Percentiles rank a stretch among this genome's conserved stretches.
Conservation (phyloP, 2,113 vertebrate genomes). For the Delphinus delphis region DNA sequence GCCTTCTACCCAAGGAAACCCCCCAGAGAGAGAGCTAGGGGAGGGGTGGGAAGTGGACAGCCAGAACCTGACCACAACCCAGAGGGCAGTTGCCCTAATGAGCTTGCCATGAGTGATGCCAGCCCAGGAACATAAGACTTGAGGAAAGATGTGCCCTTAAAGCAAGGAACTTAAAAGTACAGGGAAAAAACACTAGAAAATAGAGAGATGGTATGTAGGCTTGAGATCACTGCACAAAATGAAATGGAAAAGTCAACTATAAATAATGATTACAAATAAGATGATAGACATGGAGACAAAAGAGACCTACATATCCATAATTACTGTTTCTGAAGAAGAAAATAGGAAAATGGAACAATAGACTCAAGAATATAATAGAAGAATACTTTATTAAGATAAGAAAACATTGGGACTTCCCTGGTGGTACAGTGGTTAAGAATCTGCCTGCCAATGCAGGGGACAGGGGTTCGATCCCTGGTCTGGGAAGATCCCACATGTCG, state of each 20-base stretch:
- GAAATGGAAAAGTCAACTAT: neutral
- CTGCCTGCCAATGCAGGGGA: too few relatives aligned
- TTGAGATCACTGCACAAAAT: neutral
- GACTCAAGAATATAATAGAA: neutral
- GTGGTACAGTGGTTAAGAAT: too few relatives aligned
- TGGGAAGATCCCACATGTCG: too few relatives aligned
- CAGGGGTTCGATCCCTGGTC: too few relatives aligned
- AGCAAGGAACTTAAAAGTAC: neutral
- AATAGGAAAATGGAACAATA: neutral
- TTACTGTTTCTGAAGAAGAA: conserved; percentile 13
- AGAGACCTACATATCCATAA: neutral
- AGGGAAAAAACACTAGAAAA: neutral
- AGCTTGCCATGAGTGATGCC: neutral
- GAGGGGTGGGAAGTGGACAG: neutral
- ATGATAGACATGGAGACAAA: neutral
- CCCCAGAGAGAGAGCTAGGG: neutral
- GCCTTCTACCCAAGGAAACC: neutral
- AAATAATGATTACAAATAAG: neutral
- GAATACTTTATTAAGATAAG: neutral
- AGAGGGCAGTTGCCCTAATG: neutral
- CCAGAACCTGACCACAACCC: neutral
- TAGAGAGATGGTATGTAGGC: neutral
- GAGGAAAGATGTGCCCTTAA: neutral
- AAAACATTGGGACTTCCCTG: neutral
- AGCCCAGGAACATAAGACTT: neutral